A percentile compares a stretch with the other conserved stretches of the same genome.
Evolutionary conservation across 2,113 vertebrate species (phyloP).

Genomic region (Furnarius figulus): DNA sequence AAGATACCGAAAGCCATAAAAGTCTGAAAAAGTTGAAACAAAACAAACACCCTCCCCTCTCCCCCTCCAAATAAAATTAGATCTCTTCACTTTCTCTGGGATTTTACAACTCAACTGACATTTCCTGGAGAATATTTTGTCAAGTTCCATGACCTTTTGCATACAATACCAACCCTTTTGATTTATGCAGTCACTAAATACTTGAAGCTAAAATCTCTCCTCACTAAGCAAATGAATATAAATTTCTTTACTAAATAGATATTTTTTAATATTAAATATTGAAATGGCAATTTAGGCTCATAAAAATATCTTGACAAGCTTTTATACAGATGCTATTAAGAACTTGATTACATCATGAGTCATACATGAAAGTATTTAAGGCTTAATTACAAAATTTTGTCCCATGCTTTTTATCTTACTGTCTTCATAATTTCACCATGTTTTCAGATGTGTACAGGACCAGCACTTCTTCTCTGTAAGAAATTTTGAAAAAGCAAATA

Average conservation of each 20-base stretch:
- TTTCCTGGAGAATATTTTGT: conserved; percentile 44
- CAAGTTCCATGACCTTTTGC: conserved; percentile 35
- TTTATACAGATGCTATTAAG: background rate
- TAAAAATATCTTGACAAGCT: background rate
- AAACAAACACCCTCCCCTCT: background rate
- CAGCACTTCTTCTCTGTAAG: background rate
- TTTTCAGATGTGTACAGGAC: background rate
- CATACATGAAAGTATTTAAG: background rate
- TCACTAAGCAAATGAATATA: background rate
- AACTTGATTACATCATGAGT: background rate
- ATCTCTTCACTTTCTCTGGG: background rate
- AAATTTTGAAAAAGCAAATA: background rate
- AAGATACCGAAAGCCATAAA: background rate
- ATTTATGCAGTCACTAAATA: conserved; percentile 10
- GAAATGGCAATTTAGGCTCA: background rate
- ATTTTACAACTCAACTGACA: conserved; percentile 54
- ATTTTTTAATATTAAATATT: background rate
- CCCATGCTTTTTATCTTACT: background rate
- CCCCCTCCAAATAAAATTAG: no score
- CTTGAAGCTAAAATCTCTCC: background rate
- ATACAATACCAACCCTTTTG: background rate
- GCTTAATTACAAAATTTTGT: background rate
- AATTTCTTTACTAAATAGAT: background rate
- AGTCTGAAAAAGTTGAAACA: conserved; percentile 13
- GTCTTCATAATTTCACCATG: background rate